Evolutionary conservation across 2,113 vertebrate genomes (phyloP).

Genomic region (Mastomys natalensis): DNA sequence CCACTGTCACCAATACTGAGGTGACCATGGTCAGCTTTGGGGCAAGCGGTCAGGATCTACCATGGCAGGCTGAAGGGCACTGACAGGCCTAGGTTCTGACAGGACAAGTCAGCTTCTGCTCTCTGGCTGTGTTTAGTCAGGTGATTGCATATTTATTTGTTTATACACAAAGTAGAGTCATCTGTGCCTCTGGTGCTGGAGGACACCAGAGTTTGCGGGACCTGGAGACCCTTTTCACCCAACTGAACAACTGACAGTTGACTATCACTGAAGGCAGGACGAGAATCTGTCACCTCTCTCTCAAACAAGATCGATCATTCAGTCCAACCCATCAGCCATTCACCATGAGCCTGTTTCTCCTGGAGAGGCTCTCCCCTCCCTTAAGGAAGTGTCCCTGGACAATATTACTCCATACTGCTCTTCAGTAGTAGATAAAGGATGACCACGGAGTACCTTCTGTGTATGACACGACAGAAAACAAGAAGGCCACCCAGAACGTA

Average conservation of each 20-base stretch:
- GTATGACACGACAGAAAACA: accelerated
- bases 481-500: too few relatives aligned
- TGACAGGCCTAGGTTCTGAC: neutral
- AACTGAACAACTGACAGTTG: neutral
- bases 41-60: too few relatives aligned
- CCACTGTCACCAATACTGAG: neutral
- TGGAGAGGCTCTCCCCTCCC: accelerated
- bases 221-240: neutral
- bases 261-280: too few relatives aligned
- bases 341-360: neutral
- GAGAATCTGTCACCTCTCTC: neutral
- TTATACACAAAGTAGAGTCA: neutral
- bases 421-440: neutral
- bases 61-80: neutral
- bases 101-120: neutral
- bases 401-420: accelerated
- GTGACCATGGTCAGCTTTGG: accelerated
- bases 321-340: too few relatives aligned
- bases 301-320: neutral
- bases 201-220: neutral
- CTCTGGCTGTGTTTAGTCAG: neutral
- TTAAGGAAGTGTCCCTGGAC: neutral
- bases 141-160: neutral
- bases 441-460: neutral
- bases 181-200: neutral